Evolutionary conservation across 2,888 invertebrate genomes (phyloP).

Genomic region (Caenorhabditis japonica): DNA sequence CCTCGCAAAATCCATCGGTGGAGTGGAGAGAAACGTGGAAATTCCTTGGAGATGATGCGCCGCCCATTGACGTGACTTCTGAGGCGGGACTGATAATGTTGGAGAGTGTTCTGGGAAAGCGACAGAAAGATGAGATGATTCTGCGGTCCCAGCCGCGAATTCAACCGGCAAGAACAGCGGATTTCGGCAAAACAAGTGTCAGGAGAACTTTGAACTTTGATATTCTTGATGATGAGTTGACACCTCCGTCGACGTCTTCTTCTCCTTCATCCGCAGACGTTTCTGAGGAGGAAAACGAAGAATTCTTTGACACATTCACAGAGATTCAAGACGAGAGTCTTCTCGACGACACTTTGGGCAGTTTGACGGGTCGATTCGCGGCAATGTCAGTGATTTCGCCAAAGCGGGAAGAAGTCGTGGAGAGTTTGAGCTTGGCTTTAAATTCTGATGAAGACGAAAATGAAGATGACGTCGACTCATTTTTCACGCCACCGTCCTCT

Average conservation of each 20-base stretch:
- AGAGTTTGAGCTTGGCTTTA: not conserved
- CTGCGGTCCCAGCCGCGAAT: not conserved
- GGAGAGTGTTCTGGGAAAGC: slow-evolving; percentile 10
- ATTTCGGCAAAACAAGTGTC: not conserved
- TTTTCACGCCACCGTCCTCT: slow-evolving; percentile 48
- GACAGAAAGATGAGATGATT: not conserved
- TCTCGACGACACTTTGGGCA: slow-evolving; percentile 39
- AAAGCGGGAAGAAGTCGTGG: not conserved
- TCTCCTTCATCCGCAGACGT: slow-evolving; percentile 5
- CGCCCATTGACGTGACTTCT: slow-evolving; percentile 17
- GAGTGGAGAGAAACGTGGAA: slow-evolving; percentile 41
- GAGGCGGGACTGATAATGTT: slow-evolving; percentile 17
- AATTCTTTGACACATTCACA: slow-evolving; percentile 42
- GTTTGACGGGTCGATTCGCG: slow-evolving; percentile 39
- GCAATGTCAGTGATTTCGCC: slow-evolving; percentile 43
- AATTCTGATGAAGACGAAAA: not conserved
- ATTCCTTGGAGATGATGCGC: slow-evolving; percentile 5
- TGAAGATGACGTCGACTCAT: slow-evolving; percentile 32
- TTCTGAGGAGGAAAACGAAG: slow-evolving; percentile 18
- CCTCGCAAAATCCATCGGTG: not conserved
- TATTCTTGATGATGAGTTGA: slow-evolving; percentile 12
- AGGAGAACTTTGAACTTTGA: slow-evolving; percentile 3
- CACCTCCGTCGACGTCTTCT: not conserved
- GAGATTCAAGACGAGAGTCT: slow-evolving; percentile 3
- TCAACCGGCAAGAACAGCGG: too few relatives aligned